A percentile compares a stretch with the other conserved stretches of the same genome.
Evolutionary conservation across 2,888 invertebrate genomes (phyloP).

Genomic region (Leistus spinibarbis): DNA sequence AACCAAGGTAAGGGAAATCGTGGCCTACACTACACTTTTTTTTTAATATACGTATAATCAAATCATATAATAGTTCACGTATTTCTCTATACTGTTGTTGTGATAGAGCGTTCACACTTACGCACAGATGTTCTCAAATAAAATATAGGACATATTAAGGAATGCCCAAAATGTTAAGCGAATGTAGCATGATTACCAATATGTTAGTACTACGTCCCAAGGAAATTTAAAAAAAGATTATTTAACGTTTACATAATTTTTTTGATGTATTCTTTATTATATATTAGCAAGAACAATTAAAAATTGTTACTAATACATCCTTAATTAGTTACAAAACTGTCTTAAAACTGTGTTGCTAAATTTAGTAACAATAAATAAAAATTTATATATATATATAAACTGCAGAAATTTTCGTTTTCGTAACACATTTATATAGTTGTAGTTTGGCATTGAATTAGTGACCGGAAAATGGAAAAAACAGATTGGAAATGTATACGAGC

Average conservation of each 20-base stretch:
- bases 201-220: too few species aligned
- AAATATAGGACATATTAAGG: too few species aligned
- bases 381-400: neutral
- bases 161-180: too few species aligned
- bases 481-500: neutral
- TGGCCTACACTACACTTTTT: too few species aligned
- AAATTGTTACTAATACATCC: neutral
- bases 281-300: neutral
- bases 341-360: neutral
- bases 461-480: neutral
- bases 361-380: neutral
- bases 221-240: too few species aligned
- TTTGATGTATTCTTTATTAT: neutral
- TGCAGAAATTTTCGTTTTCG: neutral
- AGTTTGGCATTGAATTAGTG: neutral
- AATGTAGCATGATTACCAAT: too few species aligned
- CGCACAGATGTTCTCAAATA: too few species aligned
- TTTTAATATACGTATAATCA: neutral
- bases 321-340: neutral
- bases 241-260: neutral
- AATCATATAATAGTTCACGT: too few species aligned
- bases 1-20: conserved; percentile 36
- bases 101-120: too few species aligned
- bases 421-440: neutral
- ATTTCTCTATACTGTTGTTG: too few species aligned